Evolutionary conservation across 2,888 invertebrate species (phyloP).

Genomic region (Rhingia rostrata): DNA sequence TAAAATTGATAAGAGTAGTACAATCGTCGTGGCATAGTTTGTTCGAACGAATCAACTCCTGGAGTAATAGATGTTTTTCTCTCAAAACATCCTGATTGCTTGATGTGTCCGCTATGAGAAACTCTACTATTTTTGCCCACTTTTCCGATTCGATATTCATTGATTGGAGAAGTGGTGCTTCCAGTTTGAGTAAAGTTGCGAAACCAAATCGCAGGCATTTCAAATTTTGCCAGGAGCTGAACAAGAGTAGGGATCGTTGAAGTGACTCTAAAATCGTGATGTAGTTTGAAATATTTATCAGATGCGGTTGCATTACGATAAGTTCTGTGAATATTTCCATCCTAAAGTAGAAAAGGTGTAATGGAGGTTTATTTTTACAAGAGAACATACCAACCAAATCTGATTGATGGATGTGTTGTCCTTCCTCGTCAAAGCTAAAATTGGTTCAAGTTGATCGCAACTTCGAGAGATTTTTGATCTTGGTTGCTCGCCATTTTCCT

Average conservation of each 20-base stretch:
- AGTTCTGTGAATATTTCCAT: constrained; percentile 79
- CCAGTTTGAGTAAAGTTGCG: constrained; percentile 75
- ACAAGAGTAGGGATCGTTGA: constrained; percentile 75
- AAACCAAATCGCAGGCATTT: constrained; percentile 77
- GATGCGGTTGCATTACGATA: constrained; percentile 75
- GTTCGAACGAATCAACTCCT: constrained; percentile 76
- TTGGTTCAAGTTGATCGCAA: constrained; percentile 76
- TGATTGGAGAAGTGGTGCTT: constrained; percentile 68
- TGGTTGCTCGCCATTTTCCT: constrained; percentile 49
- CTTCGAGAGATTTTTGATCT: constrained; percentile 76
- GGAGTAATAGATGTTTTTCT: constrained; percentile 79
- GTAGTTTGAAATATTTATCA: constrained; percentile 78
- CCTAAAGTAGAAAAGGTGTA: constrained; percentile 71
- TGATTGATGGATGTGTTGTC: constrained; percentile 77
- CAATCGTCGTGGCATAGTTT: constrained; percentile 76
- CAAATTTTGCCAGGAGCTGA: constrained; percentile 76
- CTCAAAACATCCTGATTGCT: constrained; percentile 76
- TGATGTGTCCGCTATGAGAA: constrained; percentile 78
- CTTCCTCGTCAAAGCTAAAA: constrained; percentile 75
- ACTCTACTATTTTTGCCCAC: constrained; percentile 77
- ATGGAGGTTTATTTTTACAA: too few relatives aligned
- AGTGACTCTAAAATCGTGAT: constrained; percentile 75
- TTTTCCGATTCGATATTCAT: constrained; percentile 32
- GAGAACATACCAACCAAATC: constrained; percentile 79
- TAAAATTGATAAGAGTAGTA: constrained; percentile 76